Evolutionary conservation across 2,888 invertebrate genomes (phyloP), one percentile per base, ranked within the genome.

Genomic region (Epicampocera succincta): DNA sequence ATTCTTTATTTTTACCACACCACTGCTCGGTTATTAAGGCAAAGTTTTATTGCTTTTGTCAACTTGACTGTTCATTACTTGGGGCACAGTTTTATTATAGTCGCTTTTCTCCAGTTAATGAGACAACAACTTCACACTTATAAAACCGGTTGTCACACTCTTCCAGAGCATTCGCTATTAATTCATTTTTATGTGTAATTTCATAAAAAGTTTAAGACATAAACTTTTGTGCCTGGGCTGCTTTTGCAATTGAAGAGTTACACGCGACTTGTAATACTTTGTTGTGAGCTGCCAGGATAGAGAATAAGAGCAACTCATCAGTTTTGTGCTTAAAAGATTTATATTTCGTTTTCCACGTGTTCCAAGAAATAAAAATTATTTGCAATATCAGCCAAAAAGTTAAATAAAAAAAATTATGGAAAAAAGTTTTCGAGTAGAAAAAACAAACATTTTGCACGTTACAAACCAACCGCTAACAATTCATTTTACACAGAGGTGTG

Each of bases 171-270:
- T 46, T 66, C 71, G 58, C 65, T 58, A 33, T 8, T 33, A 33
- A 33, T 33, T 33, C 9, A 33, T 52, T 74, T 42, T 75, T 80
- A 29, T 74, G 58, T 75, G 33, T 33, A 44, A n/a, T 50, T n/a
- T 58, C 44, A 65, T 65, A 71, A 80, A 80, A 80, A 80, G 52
- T 80, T 60, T 71, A 25, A 21, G 40, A 71, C 58, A 54, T 33
- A 71, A 75, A 75, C 44, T 80, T 75, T 65, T 58, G 48, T 66
- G 3, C 12, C n/a, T 44, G 13, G 8, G 21, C 5, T 63, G 33
- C 13, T 38, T 48, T 56, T 17, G 38, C 13, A 75, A 11, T 42
- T 50, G 11, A 29, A 66, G n/a, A 50, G 68, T 58, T 52, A 13
- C 12, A 15, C 4, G 42, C n/a, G n/a, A n/a, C n/a, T n/a, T n/a